Conservation (phyloP, 2,797 vertebrate genomes). For the Gallinago nigripennis region DNA sequence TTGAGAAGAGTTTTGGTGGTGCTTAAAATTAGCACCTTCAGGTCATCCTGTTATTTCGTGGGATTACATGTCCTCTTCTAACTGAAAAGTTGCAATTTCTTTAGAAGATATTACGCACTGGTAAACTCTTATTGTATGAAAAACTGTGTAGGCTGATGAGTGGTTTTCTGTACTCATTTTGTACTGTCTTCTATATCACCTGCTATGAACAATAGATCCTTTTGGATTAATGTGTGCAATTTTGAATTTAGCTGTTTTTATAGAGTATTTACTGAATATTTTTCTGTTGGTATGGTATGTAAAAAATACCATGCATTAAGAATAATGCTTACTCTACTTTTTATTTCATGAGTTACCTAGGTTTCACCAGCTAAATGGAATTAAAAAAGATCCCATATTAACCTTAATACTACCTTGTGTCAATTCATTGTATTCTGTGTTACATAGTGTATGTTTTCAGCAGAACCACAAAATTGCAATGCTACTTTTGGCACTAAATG, state of each 20-base stretch:
- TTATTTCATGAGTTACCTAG: background rate
- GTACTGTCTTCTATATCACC: background rate
- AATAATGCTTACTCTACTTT: background rate
- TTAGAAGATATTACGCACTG: background rate
- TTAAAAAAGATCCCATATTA: background rate
- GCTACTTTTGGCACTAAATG: conserved; percentile 68
- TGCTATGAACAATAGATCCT: background rate
- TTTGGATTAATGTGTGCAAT: background rate
- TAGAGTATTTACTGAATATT: background rate
- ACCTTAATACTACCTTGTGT: background rate
- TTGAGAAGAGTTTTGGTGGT: background rate
- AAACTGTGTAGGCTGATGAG: background rate
- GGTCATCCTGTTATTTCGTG: background rate
- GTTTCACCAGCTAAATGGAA: background rate
- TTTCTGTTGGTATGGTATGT: background rate
- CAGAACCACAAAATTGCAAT: conserved; percentile 42
- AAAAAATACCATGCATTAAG: background rate
- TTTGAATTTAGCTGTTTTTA: background rate
- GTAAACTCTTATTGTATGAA: background rate
- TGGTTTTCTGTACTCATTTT: background rate
- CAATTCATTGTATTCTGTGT: background rate
- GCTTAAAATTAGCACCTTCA: background rate
- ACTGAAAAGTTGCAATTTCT: background rate
- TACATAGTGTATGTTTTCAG: conserved; percentile 13
- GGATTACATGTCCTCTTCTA: background rate